These are phyloP conservation scores for Caenorhabditis auriculariae DNA, from an alignment of 2,888 invertebrate genomes.

Conservation along the genomic window DNA sequence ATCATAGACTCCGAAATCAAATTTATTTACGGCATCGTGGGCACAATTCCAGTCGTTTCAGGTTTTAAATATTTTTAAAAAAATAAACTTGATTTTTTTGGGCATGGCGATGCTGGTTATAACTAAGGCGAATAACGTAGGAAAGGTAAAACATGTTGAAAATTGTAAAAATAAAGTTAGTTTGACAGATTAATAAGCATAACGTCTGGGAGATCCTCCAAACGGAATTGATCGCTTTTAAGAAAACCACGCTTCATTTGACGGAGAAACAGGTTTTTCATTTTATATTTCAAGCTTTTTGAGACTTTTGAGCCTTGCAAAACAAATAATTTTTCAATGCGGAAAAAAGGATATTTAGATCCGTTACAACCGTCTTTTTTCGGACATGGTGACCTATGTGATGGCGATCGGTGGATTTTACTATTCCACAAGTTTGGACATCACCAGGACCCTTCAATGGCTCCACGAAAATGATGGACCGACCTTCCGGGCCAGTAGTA, in stretches of 20 bases:
- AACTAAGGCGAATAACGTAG: conserved; percentile 49
- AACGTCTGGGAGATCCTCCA: conserved; percentile 51
- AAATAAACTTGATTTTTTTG: neutral
- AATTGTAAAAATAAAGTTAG: neutral
- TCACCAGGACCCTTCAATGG: conserved; percentile 42
- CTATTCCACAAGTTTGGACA: conserved; percentile 78
- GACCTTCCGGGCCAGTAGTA: conserved; percentile 36
- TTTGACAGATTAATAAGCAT: conserved; percentile 38
- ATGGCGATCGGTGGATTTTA: conserved; percentile 84
- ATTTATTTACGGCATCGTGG: conserved; percentile 56
- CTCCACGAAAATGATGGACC: conserved; percentile 64
- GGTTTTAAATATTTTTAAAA: conserved; percentile 21
- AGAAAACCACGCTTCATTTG: conserved; percentile 80
- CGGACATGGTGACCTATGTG: conserved; percentile 81
- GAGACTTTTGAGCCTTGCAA: neutral
- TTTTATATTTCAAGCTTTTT: neutral
- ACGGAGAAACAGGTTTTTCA: conserved; percentile 75
- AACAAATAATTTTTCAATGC: neutral
- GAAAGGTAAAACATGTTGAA: conserved; percentile 30
- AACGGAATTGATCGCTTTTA: conserved; percentile 75
- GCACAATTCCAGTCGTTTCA: conserved; percentile 57
- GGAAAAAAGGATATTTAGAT: conserved; percentile 22
- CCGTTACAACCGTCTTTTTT: conserved; percentile 79
- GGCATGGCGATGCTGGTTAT: conserved; percentile 51
- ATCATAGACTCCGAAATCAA: conserved; percentile 49